Percentiles rank a stretch among this genome's conserved stretches.
Evolutionary conservation across 2,113 vertebrate species (phyloP).

Genomic region (Sigmodon hispidus): DNA sequence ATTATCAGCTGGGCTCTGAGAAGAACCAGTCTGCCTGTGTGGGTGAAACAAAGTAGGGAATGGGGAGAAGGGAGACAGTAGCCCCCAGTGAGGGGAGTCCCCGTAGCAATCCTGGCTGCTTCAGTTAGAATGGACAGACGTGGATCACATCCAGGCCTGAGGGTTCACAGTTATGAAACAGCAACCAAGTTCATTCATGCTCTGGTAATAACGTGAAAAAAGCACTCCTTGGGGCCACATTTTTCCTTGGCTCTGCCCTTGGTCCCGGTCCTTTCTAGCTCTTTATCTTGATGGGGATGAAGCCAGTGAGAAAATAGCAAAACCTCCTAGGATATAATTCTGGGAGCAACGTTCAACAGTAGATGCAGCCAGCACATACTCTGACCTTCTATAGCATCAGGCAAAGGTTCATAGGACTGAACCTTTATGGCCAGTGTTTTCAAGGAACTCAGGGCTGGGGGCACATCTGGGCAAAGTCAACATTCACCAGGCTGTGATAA

Average conservation of each 20-base stretch:
- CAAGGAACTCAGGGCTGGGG: neutral
- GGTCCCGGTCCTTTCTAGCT: slow-evolving; percentile 25
- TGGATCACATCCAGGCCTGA: neutral
- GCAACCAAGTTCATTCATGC: neutral
- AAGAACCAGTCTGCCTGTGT: neutral
- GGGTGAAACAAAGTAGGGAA: neutral
- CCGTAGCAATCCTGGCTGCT: neutral
- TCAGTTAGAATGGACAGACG: neutral
- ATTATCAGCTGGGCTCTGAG: neutral
- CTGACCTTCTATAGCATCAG: neutral
- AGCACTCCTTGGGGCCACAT: neutral
- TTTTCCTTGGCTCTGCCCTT: slow-evolving; percentile 37
- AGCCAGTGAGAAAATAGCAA: slow-evolving; percentile 9
- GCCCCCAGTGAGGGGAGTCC: neutral
- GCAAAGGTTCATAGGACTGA: neutral
- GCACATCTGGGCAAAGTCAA: neutral
- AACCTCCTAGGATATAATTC: neutral
- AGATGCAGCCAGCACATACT: neutral
- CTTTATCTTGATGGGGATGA: slow-evolving; percentile 30
- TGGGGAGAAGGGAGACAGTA: neutral
- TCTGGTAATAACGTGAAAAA: neutral
- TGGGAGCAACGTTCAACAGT: neutral
- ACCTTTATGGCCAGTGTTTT: neutral
- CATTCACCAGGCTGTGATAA: neutral
- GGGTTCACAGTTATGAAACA: neutral